These are phyloP conservation scores for Sylvilagus floridanus DNA, from an alignment of 2,797 vertebrate species.

Conservation along the genomic window DNA sequence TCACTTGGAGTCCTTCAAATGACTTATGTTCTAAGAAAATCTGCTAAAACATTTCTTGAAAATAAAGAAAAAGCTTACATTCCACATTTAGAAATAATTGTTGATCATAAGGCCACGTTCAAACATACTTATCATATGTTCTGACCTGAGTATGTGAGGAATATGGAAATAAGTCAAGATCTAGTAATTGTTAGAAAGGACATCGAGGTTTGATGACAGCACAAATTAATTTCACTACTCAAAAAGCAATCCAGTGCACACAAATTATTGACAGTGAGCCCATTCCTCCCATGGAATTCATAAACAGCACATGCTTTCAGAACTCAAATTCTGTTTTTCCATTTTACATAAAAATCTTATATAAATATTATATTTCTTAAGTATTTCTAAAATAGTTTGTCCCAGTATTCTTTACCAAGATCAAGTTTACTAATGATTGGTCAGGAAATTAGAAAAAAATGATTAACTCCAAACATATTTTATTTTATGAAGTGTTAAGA, in stretches of 20 bases:
- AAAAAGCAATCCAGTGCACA: background rate
- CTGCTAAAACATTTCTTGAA: background rate
- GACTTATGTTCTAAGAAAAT: background rate
- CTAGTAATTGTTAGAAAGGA: background rate
- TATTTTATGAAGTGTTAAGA: background rate
- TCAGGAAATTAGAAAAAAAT: slow-evolving; percentile 34
- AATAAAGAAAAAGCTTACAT: background rate
- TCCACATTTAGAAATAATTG: slow-evolving; percentile 11
- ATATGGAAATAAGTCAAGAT: background rate
- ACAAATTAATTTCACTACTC: background rate
- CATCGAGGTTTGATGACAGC: background rate
- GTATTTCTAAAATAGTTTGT: background rate
- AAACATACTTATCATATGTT: background rate
- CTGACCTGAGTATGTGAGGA: background rate
- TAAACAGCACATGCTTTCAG: background rate
- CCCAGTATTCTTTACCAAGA: background rate
- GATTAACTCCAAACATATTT: background rate
- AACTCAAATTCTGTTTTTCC: background rate
- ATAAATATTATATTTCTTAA: background rate
- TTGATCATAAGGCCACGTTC: slow-evolving; percentile 39
- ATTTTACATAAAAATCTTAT: background rate
- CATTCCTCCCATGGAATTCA: background rate
- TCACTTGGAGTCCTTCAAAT: slow-evolving; percentile 16
- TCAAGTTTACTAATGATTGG: background rate
- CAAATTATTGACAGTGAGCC: background rate